phyloP scores from a whole-genome alignment of 2,888 invertebrate species.

The Drosophila aldrichi region DNA sequence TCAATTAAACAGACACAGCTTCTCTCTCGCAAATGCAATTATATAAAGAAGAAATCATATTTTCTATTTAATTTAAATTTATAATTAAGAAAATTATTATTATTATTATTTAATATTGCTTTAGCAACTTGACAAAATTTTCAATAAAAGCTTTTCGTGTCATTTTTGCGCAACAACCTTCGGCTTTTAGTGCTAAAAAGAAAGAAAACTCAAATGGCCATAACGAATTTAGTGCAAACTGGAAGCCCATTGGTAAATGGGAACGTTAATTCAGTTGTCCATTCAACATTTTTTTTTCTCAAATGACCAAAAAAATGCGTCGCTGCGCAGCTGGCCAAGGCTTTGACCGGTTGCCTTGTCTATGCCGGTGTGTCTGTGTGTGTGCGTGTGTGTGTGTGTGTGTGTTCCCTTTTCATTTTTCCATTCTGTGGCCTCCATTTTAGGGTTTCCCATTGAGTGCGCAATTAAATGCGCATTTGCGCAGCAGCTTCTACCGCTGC shows the following conservation, averaged over 20 bases:
- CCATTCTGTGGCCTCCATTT: conserved; percentile 20
- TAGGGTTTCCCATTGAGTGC: conserved; percentile 60
- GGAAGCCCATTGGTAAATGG: conserved; percentile 24
- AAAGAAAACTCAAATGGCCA: conserved; percentile 16
- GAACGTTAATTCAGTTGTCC: conserved; percentile 36
- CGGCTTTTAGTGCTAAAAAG: conserved; percentile 7
- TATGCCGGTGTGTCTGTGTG: neutral
- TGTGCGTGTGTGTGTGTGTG: neutral
- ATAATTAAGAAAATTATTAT: neutral
- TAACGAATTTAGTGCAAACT: conserved; percentile 14
- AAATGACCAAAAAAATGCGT: conserved; percentile 34
- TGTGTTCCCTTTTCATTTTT: conserved; percentile 1
- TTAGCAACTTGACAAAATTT: neutral
- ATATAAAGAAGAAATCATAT: neutral
- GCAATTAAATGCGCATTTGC: conserved; percentile 77
- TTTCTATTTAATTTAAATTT: neutral
- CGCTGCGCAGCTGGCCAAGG: conserved; percentile 27
- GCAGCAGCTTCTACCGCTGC: conserved; percentile 37
- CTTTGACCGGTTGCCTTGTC: conserved; percentile 12
- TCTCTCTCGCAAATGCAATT: neutral
- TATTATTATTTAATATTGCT: neutral
- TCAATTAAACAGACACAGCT: neutral
- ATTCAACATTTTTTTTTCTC: conserved; percentile 35
- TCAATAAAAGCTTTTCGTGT: neutral
- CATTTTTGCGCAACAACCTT: neutral